Base-by-base conservation (phyloP, 2,888 invertebrate genomes). In the Antheraea assamensis region DNA sequence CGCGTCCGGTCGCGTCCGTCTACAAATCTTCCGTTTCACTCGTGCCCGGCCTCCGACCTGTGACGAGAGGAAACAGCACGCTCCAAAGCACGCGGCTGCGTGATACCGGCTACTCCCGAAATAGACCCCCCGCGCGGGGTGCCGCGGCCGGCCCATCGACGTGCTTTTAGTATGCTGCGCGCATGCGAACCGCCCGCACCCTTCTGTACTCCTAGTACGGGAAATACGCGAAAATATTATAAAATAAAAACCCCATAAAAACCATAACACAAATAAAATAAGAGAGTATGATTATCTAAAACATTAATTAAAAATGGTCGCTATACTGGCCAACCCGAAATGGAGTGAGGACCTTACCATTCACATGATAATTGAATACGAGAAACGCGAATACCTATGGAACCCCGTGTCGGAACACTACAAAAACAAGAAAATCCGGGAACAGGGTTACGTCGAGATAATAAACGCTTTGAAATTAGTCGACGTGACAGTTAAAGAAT, bases 121-220 rank as follows among this genome's bases (percentile, higher is more conserved):
- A 93, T 93, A 94, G 92, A 91, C 89, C 90, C 93, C 93, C 91
- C 90, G 88, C 90, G 88, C 90, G 86, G 87, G 88, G 84, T 83
- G 85, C 88, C 87, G 87, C 86, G 85, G 86, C 88, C 88, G 89
- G 88, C 86, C 91, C 92, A 94, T 93, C 93, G 94, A 93, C 94
- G 94, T 94, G 94, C 94, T 94, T 94, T 94, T 94, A 94, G 94
- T 94, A 93, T 94, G 94, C 94, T 94, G 92, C 94, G 94, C 94
- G 94, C 94, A 94, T 94, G 94, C 94, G 94, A 91, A 91, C 91
- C 92, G 93, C 93, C 93, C 93, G 94, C 94, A 94, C 93, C 90
- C 92, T 92, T 91, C 91, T 92, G 88, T 85, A 91, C 90, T 89
- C 91, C 91, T 90, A 81, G 89, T 91, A 88, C 82, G 86, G 80